Percentiles rank a stretch among this genome's conserved stretches.
Conservation (phyloP, 2,888 invertebrate genomes). For the Elysia crispata region DNA sequence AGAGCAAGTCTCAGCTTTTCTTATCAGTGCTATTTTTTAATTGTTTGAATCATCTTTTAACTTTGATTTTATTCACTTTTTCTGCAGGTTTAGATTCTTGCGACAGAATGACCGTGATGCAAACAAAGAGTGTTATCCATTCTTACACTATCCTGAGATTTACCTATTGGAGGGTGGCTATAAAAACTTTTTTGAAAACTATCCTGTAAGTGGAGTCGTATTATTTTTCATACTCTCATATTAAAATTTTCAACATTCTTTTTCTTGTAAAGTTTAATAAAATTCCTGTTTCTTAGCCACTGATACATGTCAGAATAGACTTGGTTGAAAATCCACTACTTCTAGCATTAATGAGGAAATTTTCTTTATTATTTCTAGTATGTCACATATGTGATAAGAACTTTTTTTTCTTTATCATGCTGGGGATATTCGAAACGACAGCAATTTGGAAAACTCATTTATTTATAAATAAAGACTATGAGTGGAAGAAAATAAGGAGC, state of each 20-base stretch:
- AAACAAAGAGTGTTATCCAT: conserved; percentile 90
- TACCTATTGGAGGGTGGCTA: conserved; percentile 95
- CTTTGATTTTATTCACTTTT: neutral
- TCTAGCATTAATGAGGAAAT: no score
- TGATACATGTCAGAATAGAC: neutral
- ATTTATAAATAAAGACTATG: neutral
- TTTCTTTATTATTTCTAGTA: no score
- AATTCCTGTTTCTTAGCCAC: no score
- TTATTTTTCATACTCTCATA: no score
- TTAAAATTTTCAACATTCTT: no score
- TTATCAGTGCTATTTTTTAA: no score
- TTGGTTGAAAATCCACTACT: neutral
- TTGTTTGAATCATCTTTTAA: no score
- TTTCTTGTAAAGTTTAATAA: no score
- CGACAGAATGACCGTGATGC: conserved; percentile 89
- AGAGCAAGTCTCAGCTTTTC: no score
- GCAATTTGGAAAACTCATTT: neutral
- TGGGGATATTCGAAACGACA: no score
- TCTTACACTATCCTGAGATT: conserved; percentile 92
- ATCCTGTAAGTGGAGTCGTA: conserved; percentile 75
- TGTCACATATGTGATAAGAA: no score
- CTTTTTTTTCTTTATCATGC: no score
- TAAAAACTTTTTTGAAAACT: conserved; percentile 87
- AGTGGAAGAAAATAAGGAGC: neutral
- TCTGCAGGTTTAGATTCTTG: conserved; percentile 86